Base-by-base conservation (phyloP, 2,797 vertebrate species). In the Mormyrus hasselquistii region DNA sequence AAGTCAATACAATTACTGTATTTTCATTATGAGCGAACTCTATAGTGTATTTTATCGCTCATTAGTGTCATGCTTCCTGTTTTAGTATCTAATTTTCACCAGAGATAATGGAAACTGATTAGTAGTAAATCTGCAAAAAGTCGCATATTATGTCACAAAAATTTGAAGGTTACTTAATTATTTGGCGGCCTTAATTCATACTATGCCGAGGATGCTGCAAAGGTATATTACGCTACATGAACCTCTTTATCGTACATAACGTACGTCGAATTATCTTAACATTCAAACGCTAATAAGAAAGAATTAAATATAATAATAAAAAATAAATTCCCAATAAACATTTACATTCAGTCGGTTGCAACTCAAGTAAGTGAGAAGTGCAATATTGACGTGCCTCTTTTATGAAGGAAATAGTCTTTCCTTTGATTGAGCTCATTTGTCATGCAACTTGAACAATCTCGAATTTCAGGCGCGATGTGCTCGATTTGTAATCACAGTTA, bases 301-400 rank as follows among this genome's bases (percentile, higher is more conserved):
- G 4, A n/a, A 49, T 29, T 29, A 10, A 85, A 53, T 49, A 50
- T 52, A 52, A 52, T 85, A 85, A 85, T 34, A 10, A 49, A 82
- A 85, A 50, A 85, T 29, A 85, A 52, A 49, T 52, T 12, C 10
- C 25, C 49, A 50, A 52, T 14, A 50, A 25, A 85, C n/a, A 85
- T 29, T 85, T 85, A 16, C 22, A 50, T 52, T 85, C 22, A 50
- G 49, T 52, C 19, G 95, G 95, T 94, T 95, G 94, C 95, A 95
- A 94, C 96, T 96, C 96, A 96, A 96, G 96, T 95, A 94, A 95
- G 93, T 94, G 94, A 93, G 93, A 95, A 96, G 95, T 96, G 94
- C 95, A 95, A 95, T 69, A 41, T 19, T 6, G 52, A 49, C 59
- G 38, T 76, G 34, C 44, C 19, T 79, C 89, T 62, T 65, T 82